These are phyloP conservation scores for Prorops nasuta DNA, from an alignment of 1,140 invertebrate species.

Conservation along the genomic window DNA sequence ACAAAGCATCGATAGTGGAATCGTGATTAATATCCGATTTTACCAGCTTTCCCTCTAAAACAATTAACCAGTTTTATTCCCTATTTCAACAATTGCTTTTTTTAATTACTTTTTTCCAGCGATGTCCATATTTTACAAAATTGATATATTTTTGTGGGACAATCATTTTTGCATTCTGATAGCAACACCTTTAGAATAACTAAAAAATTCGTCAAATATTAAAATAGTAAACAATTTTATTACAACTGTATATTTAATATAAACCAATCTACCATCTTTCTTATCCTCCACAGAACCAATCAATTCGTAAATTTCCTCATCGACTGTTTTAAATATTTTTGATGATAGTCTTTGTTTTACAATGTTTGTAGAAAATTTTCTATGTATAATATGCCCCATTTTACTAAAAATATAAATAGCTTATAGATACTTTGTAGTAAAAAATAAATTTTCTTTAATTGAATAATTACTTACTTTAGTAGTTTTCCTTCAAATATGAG, in stretches of 20 bases:
- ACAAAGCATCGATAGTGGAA: constrained; percentile 3
- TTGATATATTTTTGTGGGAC: constrained; percentile 33
- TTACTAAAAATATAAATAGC: constrained; percentile 30
- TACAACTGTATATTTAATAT: too few species aligned
- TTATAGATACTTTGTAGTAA: constrained; percentile 5
- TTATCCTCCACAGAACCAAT: constrained; percentile 29
- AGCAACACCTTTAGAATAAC: constrained; percentile 34
- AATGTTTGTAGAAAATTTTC: constrained; percentile 30
- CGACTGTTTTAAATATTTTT: constrained; percentile 31
- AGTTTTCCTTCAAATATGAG: constrained; percentile 40
- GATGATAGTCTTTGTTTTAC: constrained; percentile 26
- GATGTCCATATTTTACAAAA: constrained; percentile 38
- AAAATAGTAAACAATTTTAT: too few species aligned
- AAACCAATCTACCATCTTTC: constrained; percentile 38
- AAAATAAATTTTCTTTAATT: neutral
- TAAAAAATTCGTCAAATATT: constrained; percentile 17
- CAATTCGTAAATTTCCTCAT: constrained; percentile 34
- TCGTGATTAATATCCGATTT: neutral
- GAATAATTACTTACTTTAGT: constrained; percentile 31
- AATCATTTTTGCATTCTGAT: constrained; percentile 31
- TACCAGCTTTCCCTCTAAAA: neutral
- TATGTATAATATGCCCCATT: constrained; percentile 28
- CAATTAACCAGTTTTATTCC: neutral
- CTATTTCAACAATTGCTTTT: neutral
- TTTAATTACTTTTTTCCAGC: too few species aligned